A percentile compares a stretch with the other conserved stretches of the same genome.
Evolutionary conservation across 1,140 invertebrate species (phyloP).

Genomic region (Mamestra configurata): DNA sequence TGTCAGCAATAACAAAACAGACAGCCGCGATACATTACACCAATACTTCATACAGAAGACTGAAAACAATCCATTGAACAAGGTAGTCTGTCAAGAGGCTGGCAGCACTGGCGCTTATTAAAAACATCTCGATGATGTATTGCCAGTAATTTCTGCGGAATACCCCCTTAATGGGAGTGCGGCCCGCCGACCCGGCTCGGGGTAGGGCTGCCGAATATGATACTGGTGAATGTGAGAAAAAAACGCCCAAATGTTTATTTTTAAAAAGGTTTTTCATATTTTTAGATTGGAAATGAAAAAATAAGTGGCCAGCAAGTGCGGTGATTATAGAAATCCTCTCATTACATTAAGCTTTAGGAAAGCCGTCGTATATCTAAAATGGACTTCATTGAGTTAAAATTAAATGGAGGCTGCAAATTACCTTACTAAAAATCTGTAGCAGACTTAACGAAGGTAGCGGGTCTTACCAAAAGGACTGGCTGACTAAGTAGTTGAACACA

Average conservation of each 20-base stretch:
- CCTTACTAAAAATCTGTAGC: too few species aligned
- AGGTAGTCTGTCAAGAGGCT: conserved; percentile 54
- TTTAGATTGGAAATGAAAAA: too few species aligned
- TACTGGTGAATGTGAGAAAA: neutral
- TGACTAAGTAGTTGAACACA: too few species aligned
- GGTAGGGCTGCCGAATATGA: conserved; percentile 40
- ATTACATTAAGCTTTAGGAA: neutral
- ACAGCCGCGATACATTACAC: conserved; percentile 41
- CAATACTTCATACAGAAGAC: conserved; percentile 45
- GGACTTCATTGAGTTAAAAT: too few species aligned
- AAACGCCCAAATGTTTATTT: neutral
- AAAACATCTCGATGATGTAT: conserved; percentile 76
- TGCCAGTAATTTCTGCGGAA: conserved; percentile 66
- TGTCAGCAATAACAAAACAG: conserved; percentile 32
- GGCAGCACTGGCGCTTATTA: conserved; percentile 67
- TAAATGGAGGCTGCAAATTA: too few species aligned
- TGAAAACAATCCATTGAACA: conserved; percentile 54
- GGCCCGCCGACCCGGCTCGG: conserved; percentile 26
- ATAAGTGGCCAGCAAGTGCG: neutral
- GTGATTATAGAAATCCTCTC: neutral
- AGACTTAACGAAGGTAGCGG: too few species aligned
- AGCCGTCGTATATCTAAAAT: too few species aligned
- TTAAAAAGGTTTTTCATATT: neutral
- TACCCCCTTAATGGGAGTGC: conserved; percentile 53
- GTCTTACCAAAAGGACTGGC: too few species aligned